Conservation (phyloP, 2,888 invertebrate species). For the Drosophila basisetae region DNA sequence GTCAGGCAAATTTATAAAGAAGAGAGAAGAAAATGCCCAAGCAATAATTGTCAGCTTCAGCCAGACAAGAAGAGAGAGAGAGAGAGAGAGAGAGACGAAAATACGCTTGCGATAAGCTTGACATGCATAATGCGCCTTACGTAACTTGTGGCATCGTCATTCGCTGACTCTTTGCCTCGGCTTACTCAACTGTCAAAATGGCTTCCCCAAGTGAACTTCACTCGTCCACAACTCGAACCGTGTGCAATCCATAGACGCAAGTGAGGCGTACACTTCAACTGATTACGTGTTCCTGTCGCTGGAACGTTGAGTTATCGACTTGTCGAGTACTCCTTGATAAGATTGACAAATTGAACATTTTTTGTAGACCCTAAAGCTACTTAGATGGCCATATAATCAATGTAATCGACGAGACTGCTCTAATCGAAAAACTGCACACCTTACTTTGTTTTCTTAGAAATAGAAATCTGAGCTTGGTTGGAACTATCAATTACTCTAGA, state of each 20-base stretch:
- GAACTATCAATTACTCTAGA: neutral
- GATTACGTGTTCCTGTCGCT: conserved; percentile 24
- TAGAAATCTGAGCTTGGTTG: neutral
- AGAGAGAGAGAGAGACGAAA: neutral
- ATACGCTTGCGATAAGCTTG: conserved; percentile 8
- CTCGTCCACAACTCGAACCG: conserved; percentile 46
- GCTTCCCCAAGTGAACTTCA: conserved; percentile 32
- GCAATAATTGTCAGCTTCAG: conserved; percentile 19
- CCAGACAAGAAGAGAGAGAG: neutral
- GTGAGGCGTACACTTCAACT: neutral
- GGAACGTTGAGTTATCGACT: neutral
- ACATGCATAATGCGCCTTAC: conserved; percentile 22
- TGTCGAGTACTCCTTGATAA: conserved; percentile 29
- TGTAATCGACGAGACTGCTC: neutral
- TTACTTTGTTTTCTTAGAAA: neutral
- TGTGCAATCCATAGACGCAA: conserved; percentile 56
- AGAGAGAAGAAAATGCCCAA: neutral
- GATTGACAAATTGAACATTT: conserved; percentile 19
- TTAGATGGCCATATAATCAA: conserved; percentile 15
- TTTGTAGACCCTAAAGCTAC: neutral
- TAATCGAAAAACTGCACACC: conserved; percentile 15
- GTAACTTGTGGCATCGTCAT: conserved; percentile 4
- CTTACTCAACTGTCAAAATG: conserved; percentile 64
- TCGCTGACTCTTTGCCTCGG: neutral
- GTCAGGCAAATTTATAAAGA: neutral